phyloP scores from a whole-genome alignment of 30 jellyfish, hydroid and myxozoan species.

The Aurelia aurita region DNA sequence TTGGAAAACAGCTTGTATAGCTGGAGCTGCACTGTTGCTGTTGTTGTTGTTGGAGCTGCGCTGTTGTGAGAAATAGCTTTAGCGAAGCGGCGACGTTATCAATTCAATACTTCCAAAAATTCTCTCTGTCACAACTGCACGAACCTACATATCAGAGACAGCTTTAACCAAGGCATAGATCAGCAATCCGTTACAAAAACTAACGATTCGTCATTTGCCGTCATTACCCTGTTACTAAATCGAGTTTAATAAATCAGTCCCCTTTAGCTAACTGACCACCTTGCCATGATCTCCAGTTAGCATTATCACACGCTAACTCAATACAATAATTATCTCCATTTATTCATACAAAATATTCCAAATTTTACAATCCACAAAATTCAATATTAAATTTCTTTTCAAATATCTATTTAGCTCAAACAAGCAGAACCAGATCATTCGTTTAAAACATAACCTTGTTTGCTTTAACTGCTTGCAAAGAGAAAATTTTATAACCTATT shows the following conservation, averaged over 20 bases:
- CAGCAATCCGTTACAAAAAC: no score
- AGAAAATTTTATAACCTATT: neutral
- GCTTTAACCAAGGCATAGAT: no score
- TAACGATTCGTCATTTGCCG: no score
- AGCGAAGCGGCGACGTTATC: no score
- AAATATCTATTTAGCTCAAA: slow-evolving; percentile 8
- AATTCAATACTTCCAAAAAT: no score
- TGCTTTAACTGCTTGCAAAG: neutral
- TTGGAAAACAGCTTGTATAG: no score
- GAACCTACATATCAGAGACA: no score
- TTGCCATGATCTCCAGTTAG: neutral
- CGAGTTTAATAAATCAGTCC: neutral
- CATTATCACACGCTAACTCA: slow-evolving; percentile 20
- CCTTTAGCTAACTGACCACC: slow-evolving; percentile 1
- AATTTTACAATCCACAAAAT: slow-evolving; percentile 77
- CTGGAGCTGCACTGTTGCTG: no score
- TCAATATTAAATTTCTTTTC: slow-evolving; percentile 53
- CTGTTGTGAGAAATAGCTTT: no score
- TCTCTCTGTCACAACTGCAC: no score
- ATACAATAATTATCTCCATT: slow-evolving; percentile 60
- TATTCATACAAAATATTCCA: slow-evolving; percentile 65
- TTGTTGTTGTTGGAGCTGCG: no score
- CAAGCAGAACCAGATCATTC: slow-evolving; percentile 2
- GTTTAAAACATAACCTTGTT: neutral
- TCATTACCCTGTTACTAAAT: neutral